Conservation (phyloP, 2,797 vertebrate genomes). For the Sebastes diaconus region DNA sequence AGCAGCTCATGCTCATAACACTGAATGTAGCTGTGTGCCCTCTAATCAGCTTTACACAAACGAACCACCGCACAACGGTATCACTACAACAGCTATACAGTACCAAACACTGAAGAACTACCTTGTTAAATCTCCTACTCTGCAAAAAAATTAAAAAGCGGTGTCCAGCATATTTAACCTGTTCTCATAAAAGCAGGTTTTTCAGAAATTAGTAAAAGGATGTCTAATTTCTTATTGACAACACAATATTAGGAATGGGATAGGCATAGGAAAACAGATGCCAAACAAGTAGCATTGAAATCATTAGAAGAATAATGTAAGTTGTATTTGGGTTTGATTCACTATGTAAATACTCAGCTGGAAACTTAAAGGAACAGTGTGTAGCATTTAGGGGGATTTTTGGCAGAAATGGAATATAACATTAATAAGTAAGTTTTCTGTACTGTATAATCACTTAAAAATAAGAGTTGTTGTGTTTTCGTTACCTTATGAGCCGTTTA, state of each 20-base stretch:
- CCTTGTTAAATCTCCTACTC: background rate
- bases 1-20: background rate
- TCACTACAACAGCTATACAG: background rate
- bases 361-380: background rate
- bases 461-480: too few relatives aligned
- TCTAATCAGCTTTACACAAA: conserved; percentile 15
- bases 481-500: too few relatives aligned
- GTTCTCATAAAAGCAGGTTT: background rate
- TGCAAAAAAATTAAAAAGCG: background rate
- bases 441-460: too few relatives aligned
- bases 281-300: background rate
- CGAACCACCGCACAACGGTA: background rate
- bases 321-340: background rate
- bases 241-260: background rate
- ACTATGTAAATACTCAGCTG: background rate
- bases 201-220: background rate
- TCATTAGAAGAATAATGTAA: background rate
- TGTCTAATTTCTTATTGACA: background rate
- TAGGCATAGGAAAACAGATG: background rate
- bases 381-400: too few relatives aligned
- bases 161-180: background rate
- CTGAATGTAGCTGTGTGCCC: background rate
- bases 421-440: too few relatives aligned
- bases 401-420: too few relatives aligned
- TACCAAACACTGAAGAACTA: background rate